phyloP scores from a whole-genome alignment of 2,888 invertebrate genomes.

The Caenorhabditis sinica region DNA sequence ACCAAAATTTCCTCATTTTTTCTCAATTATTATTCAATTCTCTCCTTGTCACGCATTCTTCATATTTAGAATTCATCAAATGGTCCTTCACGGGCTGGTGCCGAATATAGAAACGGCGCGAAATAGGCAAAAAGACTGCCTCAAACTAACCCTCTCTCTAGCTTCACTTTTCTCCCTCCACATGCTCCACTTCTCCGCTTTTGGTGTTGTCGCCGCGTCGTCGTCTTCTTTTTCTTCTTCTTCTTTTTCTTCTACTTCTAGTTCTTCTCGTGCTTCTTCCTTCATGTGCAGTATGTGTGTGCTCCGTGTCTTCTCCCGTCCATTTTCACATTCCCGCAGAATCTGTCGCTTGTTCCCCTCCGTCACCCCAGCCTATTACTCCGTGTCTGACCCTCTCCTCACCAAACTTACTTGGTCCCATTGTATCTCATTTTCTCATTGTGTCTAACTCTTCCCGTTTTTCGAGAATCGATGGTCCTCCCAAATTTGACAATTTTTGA shows the following conservation, averaged over 20 bases:
- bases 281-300: slow-evolving; percentile 8
- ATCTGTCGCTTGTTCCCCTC: slow-evolving; percentile 16
- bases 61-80: slow-evolving; percentile 56
- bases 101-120: not conserved
- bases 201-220: slow-evolving; percentile 17
- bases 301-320: slow-evolving; percentile 26
- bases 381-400: slow-evolving; percentile 42
- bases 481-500: slow-evolving; percentile 10
- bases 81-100: not conserved
- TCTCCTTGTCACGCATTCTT: slow-evolving; percentile 34
- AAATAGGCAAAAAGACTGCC: slow-evolving; percentile 9
- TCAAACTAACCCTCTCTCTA: not conserved
- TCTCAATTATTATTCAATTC: slow-evolving; percentile 30
- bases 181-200: slow-evolving; percentile 37
- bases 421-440: slow-evolving; percentile 20
- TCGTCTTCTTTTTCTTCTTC: slow-evolving; percentile 21
- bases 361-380: slow-evolving; percentile 32
- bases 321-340: slow-evolving; percentile 53
- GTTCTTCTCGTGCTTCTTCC: slow-evolving; percentile 4
- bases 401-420: slow-evolving; percentile 10
- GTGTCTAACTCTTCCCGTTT: slow-evolving; percentile 49
- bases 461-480: slow-evolving; percentile 40
- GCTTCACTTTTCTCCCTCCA: slow-evolving; percentile 29
- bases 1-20: not conserved
- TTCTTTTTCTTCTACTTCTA: slow-evolving; percentile 16